Evolutionary conservation across 2,888 invertebrate genomes (phyloP).

Genomic region (Pheosia gnoma): DNA sequence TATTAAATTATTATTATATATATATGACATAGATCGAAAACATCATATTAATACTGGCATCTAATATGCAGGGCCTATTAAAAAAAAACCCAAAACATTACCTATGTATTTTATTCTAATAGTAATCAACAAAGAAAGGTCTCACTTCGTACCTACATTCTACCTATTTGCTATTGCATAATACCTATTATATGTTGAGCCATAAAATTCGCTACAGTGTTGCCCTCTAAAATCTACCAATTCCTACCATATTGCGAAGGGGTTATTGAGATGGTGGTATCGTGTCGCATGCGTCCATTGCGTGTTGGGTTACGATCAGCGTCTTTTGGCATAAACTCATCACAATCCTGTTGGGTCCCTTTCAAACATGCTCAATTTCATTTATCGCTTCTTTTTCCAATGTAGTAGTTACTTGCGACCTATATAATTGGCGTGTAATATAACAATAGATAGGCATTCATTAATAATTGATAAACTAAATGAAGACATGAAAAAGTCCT

Average conservation of each 20-base stretch:
- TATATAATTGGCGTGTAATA: conserved; percentile 5
- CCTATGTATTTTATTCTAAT: too few relatives aligned
- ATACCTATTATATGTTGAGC: not conserved
- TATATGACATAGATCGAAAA: too few relatives aligned
- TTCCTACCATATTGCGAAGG: not conserved
- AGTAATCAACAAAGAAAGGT: too few relatives aligned
- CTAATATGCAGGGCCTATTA: too few relatives aligned
- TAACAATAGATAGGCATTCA: not conserved
- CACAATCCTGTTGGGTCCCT: not conserved
- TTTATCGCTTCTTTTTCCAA: not conserved
- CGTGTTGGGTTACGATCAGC: conserved; percentile 6
- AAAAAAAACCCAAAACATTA: too few relatives aligned
- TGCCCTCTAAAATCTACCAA: not conserved
- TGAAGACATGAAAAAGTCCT: too few relatives aligned
- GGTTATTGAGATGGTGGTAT: conserved; percentile 35
- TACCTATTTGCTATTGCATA: too few relatives aligned
- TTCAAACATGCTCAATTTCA: conserved; percentile 1
- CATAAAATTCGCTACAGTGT: not conserved
- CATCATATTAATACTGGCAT: too few relatives aligned
- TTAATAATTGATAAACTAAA: too few relatives aligned
- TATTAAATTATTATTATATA: too few relatives aligned
- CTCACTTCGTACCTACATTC: too few relatives aligned
- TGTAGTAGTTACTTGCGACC: not conserved
- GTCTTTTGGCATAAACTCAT: not conserved
- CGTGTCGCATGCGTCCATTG: conserved; percentile 7